Conservation (phyloP, 2,888 invertebrate species). For the Tetragonula carbonaria region DNA sequence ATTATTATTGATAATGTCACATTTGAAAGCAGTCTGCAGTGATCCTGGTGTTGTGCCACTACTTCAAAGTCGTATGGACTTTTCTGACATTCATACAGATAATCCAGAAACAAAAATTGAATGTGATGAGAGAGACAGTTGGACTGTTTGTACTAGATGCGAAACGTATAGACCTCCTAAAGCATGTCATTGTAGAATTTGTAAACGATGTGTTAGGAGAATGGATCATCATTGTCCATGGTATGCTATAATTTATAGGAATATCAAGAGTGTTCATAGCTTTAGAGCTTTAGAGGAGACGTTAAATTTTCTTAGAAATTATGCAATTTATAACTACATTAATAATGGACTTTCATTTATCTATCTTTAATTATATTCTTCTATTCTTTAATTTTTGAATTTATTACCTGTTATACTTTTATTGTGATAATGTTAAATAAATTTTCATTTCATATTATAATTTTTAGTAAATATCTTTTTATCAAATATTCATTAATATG, state of each 20-base stretch:
- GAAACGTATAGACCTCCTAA: constrained; percentile 93
- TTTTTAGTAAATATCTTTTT: not conserved
- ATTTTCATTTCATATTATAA: not conserved
- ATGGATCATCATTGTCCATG: constrained; percentile 96
- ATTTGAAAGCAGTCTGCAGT: constrained; percentile 93
- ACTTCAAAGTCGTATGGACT: constrained; percentile 89
- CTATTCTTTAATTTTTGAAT: not conserved
- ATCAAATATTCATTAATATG: not conserved
- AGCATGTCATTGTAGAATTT: constrained; percentile 95
- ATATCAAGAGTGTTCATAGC: not conserved
- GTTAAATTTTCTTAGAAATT: not conserved
- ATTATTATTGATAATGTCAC: constrained; percentile 90
- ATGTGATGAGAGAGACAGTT: constrained; percentile 86
- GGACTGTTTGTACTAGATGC: constrained; percentile 93
- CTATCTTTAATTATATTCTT: not conserved
- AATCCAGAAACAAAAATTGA: constrained; percentile 83
- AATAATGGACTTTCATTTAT: constrained; percentile 2
- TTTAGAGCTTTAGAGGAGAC: not conserved
- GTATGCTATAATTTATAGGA: constrained; percentile 76
- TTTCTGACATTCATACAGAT: constrained; percentile 91
- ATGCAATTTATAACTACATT: not conserved
- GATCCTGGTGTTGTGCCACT: constrained; percentile 95
- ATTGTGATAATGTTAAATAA: not conserved
- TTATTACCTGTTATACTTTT: constrained; percentile 2
- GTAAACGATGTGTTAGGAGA: constrained; percentile 91